Evolutionary conservation across 2,888 invertebrate genomes (phyloP).

Genomic region (Drosophila siamana): DNA sequence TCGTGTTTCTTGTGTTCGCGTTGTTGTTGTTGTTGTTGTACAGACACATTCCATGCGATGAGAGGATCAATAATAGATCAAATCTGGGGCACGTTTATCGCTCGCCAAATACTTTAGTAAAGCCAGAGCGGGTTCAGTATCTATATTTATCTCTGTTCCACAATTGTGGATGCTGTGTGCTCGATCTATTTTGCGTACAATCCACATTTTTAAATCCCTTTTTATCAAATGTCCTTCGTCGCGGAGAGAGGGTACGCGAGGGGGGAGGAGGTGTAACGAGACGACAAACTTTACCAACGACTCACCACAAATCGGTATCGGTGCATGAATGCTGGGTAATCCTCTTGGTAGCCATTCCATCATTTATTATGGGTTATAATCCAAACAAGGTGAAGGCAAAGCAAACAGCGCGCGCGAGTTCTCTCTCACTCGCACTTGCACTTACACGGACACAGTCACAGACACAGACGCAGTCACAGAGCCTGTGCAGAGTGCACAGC

Average conservation of each 20-base stretch:
- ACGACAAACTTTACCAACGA: slow-evolving; percentile 83
- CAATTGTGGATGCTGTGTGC: neutral
- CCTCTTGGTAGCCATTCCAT: slow-evolving; percentile 86
- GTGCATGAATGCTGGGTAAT: slow-evolving; percentile 86
- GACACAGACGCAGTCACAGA: slow-evolving; percentile 12
- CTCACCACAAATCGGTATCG: slow-evolving; percentile 86
- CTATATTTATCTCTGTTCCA: neutral
- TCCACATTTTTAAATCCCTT: neutral
- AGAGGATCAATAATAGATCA: slow-evolving; percentile 14
- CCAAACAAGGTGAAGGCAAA: slow-evolving; percentile 72
- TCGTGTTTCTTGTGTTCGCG: neutral
- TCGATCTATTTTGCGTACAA: neutral
- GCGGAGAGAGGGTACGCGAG: neutral
- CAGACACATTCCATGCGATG: neutral
- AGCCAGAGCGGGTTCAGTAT: neutral
- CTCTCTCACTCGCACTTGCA: slow-evolving; percentile 27
- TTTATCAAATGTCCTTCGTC: slow-evolving; percentile 11
- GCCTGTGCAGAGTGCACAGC: neutral
- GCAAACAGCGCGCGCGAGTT: slow-evolving; percentile 37
- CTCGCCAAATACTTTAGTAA: neutral
- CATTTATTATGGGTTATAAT: slow-evolving; percentile 83
- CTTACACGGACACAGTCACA: slow-evolving; percentile 17
- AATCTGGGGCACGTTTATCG: slow-evolving; percentile 1
- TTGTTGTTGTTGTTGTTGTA: neutral
- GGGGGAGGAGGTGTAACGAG: slow-evolving; percentile 34